Conservation (phyloP, 2,113 vertebrate species). For the Alethe diademata region DNA sequence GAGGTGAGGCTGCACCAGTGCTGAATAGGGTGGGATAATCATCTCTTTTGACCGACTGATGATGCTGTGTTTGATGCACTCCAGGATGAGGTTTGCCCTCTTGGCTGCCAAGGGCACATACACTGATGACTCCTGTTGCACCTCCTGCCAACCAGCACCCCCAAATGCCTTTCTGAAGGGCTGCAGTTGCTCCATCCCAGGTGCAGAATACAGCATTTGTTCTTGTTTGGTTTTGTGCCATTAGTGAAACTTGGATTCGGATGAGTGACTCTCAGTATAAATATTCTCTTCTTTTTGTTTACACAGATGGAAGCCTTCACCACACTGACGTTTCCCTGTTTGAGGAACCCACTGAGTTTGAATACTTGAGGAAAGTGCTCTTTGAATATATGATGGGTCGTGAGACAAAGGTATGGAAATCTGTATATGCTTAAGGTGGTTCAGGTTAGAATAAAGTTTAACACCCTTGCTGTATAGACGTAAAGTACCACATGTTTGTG, state of each 20-base stretch:
- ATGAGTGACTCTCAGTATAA: background rate
- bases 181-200: background rate
- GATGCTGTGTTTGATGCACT: background rate
- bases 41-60: rapidly evolving
- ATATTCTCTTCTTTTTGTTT: conserved; percentile 30
- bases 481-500: background rate
- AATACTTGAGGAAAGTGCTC: conserved; percentile 95
- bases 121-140: background rate
- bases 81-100: background rate
- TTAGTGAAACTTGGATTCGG: background rate
- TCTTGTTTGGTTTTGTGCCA: background rate
- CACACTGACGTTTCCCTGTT: conserved; percentile 75
- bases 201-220: background rate
- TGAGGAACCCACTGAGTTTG: conserved; percentile 90
- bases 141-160: background rate
- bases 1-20: background rate
- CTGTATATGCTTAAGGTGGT: background rate
- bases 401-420: conserved; percentile 90
- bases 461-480: background rate
- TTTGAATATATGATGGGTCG: conserved; percentile 99
- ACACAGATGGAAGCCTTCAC: conserved; percentile 80
- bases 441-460: background rate
- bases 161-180: background rate
- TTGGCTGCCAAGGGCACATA: background rate
- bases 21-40: background rate